A percentile compares a stretch with the other conserved stretches of the same genome.
Conservation (phyloP, 2,113 vertebrate genomes). For the Antennarius striatus region DNA sequence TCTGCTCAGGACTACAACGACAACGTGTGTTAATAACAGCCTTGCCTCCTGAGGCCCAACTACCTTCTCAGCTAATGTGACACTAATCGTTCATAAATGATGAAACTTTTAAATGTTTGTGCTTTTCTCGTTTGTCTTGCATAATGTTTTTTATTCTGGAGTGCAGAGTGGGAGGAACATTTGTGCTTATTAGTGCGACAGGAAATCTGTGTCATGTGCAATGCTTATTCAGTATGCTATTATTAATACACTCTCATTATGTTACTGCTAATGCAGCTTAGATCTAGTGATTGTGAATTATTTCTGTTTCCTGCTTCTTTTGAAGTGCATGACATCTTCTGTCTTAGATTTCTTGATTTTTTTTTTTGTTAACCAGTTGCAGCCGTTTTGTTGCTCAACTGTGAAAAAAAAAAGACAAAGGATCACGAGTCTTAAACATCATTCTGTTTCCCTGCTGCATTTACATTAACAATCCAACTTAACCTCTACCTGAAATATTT, state of each 20-base stretch:
- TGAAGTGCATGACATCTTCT: too few relatives aligned
- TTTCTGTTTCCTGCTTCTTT: too few relatives aligned
- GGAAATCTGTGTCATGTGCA: neutral
- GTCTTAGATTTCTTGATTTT: too few relatives aligned
- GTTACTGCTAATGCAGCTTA: too few relatives aligned
- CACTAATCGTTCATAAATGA: constrained; percentile 61
- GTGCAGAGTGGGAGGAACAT: neutral
- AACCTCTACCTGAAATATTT: neutral
- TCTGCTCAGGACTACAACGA: constrained; percentile 27
- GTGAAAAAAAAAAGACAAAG: too few relatives aligned
- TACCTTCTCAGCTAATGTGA: constrained; percentile 55
- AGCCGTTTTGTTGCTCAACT: too few relatives aligned
- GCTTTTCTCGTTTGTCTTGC: constrained; percentile 25
- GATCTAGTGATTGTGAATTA: too few relatives aligned
- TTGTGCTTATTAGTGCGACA: neutral
- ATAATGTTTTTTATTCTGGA: constrained; percentile 16
- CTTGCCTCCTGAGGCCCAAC: constrained; percentile 59
- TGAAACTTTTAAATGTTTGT: constrained; percentile 51
- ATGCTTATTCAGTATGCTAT: too few relatives aligned
- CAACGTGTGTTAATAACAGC: constrained; percentile 53
- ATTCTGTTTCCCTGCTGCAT: neutral
- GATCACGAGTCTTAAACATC: neutral
- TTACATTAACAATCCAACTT: too few relatives aligned
- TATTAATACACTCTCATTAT: too few relatives aligned
- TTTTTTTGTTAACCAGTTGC: too few relatives aligned